Conservation (phyloP, 2,797 vertebrate genomes). For the Vipera latastei region DNA sequence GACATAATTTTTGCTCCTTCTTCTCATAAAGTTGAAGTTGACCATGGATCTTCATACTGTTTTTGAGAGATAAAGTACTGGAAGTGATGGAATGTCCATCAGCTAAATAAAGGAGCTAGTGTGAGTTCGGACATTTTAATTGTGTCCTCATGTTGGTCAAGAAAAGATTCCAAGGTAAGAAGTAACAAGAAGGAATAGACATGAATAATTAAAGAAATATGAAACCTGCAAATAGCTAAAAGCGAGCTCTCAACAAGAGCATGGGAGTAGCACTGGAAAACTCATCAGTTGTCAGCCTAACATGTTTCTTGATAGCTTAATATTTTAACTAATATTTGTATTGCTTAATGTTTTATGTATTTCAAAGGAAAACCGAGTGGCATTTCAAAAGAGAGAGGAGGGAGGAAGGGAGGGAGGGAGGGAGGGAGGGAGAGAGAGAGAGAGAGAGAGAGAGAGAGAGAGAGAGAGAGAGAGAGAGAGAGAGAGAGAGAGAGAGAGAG, state of each 20-base stretch:
- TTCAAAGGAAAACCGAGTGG: constrained; percentile 18
- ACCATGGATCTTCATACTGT: neutral
- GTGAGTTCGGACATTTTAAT: neutral
- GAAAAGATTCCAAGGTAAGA: neutral
- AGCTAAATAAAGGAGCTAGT: neutral
- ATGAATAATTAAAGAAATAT: neutral
- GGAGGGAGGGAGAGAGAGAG: neutral
- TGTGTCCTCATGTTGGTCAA: neutral
- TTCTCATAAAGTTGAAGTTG: neutral
- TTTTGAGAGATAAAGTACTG: neutral
- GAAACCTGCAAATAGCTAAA: neutral
- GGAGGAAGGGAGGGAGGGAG: neutral
- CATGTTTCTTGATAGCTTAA: neutral
- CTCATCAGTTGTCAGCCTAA: constrained; percentile 25
- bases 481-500: too few relatives aligned
- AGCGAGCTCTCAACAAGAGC: neutral
- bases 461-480: constrained; percentile 36
- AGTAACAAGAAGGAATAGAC: neutral
- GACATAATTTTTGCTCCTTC: neutral
- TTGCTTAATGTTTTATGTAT: constrained; percentile 7
- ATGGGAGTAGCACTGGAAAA: neutral
- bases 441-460: too few relatives aligned
- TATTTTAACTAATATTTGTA: neutral
- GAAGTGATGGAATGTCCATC: neutral
- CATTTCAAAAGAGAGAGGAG: neutral